Evolutionary conservation across 2,888 invertebrate genomes (phyloP).

Genomic region (Amiota minor): DNA sequence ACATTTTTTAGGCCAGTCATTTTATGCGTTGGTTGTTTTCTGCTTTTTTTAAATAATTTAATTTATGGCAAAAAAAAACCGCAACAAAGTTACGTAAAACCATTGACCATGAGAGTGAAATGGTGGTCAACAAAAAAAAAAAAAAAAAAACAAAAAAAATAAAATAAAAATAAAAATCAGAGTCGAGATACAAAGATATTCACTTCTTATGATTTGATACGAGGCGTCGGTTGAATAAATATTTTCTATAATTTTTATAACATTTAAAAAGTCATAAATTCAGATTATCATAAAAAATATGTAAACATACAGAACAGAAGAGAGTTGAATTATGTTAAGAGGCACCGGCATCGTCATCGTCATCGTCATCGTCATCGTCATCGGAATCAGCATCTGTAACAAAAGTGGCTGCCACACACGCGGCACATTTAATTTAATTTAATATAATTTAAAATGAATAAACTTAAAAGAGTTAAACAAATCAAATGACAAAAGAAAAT

Average conservation of each 20-base stretch:
- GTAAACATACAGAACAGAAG: constrained; percentile 6
- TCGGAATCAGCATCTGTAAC: not conserved
- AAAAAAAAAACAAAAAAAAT: too few species aligned
- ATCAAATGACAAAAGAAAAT: too few species aligned
- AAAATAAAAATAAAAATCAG: not conserved
- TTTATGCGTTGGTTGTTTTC: not conserved
- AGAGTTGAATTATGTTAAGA: not conserved
- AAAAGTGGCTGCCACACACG: not conserved
- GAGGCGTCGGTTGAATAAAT: not conserved
- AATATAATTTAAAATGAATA: constrained; percentile 1
- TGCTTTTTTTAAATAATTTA: constrained; percentile 13
- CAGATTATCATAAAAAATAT: constrained; percentile 21
- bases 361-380: too few species aligned
- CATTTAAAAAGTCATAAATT: constrained; percentile 27
- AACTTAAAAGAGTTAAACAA: not conserved
- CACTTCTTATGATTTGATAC: too few species aligned
- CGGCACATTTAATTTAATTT: not conserved
- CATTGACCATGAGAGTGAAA: not conserved
- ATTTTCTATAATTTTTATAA: constrained; percentile 23
- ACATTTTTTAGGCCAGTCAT: not conserved
- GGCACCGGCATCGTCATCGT: too few species aligned
- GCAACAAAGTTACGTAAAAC: not conserved
- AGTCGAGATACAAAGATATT: too few species aligned
- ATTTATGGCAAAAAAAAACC: constrained; percentile 25
- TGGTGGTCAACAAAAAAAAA: not conserved